Percentiles rank a stretch among this genome's conserved stretches.
These are phyloP conservation scores for Synergus itoensis DNA, from an alignment of 2,888 invertebrate genomes.

Conservation along the genomic window DNA sequence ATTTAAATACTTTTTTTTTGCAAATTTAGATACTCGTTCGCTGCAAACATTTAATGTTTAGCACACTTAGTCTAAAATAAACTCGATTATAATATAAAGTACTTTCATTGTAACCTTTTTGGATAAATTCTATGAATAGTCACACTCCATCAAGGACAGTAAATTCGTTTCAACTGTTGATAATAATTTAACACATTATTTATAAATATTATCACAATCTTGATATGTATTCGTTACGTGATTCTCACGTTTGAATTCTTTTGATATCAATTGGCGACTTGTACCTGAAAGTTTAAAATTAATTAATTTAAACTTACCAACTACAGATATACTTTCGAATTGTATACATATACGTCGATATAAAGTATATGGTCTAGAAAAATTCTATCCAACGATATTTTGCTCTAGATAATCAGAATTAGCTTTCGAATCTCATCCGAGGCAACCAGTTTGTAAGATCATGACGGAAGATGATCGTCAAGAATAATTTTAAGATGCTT, in stretches of 20 bases:
- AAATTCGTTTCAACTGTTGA: slow-evolving; percentile 25
- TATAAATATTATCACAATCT: slow-evolving; percentile 52
- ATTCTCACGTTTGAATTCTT: slow-evolving; percentile 14
- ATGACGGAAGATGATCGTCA: slow-evolving; percentile 21
- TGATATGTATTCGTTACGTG: slow-evolving; percentile 51
- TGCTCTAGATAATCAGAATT: slow-evolving; percentile 7
- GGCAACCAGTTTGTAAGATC: slow-evolving; percentile 11
- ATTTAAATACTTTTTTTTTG: not conserved
- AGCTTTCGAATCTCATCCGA: slow-evolving; percentile 18
- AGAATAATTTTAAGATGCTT: not conserved
- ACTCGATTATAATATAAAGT: not conserved
- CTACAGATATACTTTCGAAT: slow-evolving; percentile 25
- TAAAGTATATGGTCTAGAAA: slow-evolving; percentile 31
- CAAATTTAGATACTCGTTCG: not conserved
- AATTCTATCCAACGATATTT: slow-evolving; percentile 30
- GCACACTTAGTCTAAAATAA: not conserved
- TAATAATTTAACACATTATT: slow-evolving; percentile 29
- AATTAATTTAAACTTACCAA: slow-evolving; percentile 17
- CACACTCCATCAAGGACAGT: not conserved
- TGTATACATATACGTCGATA: slow-evolving; percentile 2
- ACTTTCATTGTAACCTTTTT: slow-evolving; percentile 5
- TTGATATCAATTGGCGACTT: slow-evolving; percentile 32
- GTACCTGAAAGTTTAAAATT: slow-evolving; percentile 31
- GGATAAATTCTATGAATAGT: not conserved
- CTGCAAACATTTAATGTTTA: not conserved